Evolutionary conservation across 2,888 invertebrate genomes (phyloP).

Genomic region (Volucella inflata): DNA sequence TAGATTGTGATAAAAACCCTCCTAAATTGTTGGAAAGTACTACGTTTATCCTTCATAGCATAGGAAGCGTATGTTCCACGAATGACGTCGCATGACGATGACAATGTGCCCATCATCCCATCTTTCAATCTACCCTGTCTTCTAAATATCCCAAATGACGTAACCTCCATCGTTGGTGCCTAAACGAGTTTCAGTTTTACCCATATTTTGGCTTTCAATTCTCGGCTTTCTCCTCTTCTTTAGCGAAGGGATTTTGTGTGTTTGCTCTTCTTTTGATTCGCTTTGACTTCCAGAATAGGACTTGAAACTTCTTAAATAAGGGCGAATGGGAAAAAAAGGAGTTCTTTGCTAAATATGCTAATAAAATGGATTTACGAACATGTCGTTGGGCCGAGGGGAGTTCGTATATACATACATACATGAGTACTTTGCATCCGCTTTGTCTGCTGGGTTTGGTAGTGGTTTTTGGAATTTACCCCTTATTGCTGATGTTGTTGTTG

Average conservation of each 20-base stretch:
- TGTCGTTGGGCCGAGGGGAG: conserved; percentile 32
- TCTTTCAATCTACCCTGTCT: background rate
- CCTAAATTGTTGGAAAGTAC: background rate
- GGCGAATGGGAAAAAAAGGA: conserved; percentile 19
- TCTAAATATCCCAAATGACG: background rate
- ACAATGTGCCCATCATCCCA: conserved; percentile 17
- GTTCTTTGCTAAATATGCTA: conserved; percentile 57
- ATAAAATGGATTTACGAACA: conserved; percentile 67
- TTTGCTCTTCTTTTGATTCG: background rate
- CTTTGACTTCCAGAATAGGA: background rate
- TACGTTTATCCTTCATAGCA: background rate
- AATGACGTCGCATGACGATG: conserved; percentile 37
- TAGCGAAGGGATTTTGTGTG: background rate
- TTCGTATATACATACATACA: too few species aligned
- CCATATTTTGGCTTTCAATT: background rate
- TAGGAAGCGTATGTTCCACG: conserved; percentile 22
- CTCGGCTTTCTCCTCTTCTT: background rate
- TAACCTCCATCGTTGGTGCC: background rate
- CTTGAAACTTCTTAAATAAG: conserved; percentile 16
- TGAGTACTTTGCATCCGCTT: conserved; percentile 33
- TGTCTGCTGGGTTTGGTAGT: conserved; percentile 17
- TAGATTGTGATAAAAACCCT: conserved; percentile 25
- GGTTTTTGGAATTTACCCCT: background rate
- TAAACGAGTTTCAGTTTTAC: conserved; percentile 23
- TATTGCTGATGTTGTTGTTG: background rate